phyloP scores from a whole-genome alignment of 2,888 invertebrate genomes.

The Melipona bicolor region DNA sequence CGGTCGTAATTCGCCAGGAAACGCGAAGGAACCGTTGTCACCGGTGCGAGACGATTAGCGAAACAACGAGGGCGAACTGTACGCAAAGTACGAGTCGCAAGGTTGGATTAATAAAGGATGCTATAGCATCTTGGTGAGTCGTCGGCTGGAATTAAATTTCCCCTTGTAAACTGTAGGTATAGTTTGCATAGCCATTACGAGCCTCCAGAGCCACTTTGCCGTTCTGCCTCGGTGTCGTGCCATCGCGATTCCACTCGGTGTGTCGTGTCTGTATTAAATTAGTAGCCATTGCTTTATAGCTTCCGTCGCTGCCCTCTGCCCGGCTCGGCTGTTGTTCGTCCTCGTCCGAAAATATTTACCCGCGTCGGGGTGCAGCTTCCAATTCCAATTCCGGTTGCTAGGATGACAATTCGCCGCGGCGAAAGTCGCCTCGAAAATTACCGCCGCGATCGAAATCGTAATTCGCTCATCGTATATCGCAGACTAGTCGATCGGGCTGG shows the following conservation, averaged over 20 bases:
- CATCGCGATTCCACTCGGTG: constrained; percentile 32
- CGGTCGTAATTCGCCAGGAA: neutral
- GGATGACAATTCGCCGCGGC: neutral
- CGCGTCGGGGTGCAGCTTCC: neutral
- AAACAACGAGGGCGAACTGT: neutral
- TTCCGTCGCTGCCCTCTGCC: constrained; percentile 19
- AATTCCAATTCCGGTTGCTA: neutral
- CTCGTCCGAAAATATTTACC: constrained; percentile 29
- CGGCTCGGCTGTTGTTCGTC: constrained; percentile 14
- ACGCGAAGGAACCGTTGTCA: neutral
- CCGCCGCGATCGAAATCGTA: no score
- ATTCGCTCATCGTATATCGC: neutral
- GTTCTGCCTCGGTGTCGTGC: constrained; percentile 48
- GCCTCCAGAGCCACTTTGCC: constrained; percentile 58
- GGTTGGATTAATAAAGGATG: constrained; percentile 45
- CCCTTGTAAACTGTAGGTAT: constrained; percentile 62
- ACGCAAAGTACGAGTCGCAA: constrained; percentile 8
- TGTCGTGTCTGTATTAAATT: constrained; percentile 54
- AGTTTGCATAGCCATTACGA: constrained; percentile 62
- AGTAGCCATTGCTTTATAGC: constrained; percentile 58
- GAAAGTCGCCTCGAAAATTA: neutral
- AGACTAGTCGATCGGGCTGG: neutral
- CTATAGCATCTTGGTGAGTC: constrained; percentile 44
- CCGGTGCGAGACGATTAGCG: neutral
- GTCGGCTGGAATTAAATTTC: constrained; percentile 60